Base-by-base conservation (phyloP, 2,797 vertebrate species). In the Denticeps clupeoides region DNA sequence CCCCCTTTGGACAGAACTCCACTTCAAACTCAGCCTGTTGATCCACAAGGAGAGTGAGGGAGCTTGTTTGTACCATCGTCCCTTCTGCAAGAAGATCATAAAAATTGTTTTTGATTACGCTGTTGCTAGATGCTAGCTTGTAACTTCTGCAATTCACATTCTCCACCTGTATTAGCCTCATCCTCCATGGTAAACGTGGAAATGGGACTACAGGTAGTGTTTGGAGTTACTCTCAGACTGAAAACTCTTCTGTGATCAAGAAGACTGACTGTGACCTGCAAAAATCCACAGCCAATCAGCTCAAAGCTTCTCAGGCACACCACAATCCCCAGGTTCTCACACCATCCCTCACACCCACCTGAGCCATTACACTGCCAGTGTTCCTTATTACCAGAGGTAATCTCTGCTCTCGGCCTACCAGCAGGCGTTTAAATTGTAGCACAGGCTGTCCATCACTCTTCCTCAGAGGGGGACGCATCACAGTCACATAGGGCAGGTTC, bases 361-460 rank as follows among this genome's bases (percentile, higher is more conserved):
- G 51, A 52, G 76, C 73, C 3, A 76, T 62, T 4, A 85, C 3
- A 6, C 51, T 65, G 41, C 88, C 84, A 0, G 68, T 62, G 41
- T 97, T 98, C n/a, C 75, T 68, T 43, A 97, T 62, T 35, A 89
- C 55, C 48, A 98, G 56, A 4, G 87, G 79, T 1, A 84, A 79
- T 1, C 55, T 64, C 29, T 77, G 74, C 1, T 55, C 63, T 1
- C 66, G 67, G 1, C 85, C 87, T 7, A 86, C 64, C 37, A 77
- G 55, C 3, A 85, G 72, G 6, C 69, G 82, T 59, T 69, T 79
- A 62, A 95, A 96, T 50, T 83, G 81, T 31, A 98, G 65, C 47
- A 89, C 33, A 0, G 82, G 85, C 22, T 62, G 74, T 51, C 84
- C 87, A 9, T 7, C 45, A 8, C 53, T 69, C 65, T 58, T 82